phyloP scores from a whole-genome alignment of 2,113 vertebrate species.

The Calyptomena viridis region DNA sequence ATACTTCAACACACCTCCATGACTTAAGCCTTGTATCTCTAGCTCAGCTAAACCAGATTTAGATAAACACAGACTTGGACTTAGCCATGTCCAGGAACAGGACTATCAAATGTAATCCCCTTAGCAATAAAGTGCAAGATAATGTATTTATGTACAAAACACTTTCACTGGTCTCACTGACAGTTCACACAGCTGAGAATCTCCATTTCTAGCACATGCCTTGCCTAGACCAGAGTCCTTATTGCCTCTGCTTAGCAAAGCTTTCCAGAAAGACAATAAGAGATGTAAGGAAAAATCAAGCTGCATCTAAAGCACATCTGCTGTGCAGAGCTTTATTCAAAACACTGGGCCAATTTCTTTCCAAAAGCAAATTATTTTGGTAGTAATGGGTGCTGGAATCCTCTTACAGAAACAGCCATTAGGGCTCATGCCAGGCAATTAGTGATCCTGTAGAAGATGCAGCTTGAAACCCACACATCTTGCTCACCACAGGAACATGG shows the following conservation, averaged over 20 bases:
- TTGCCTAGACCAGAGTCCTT: background rate
- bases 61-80: background rate
- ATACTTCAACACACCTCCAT: background rate
- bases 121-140: background rate
- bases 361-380: background rate
- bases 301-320: background rate
- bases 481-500: background rate
- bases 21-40: background rate
- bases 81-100: background rate
- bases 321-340: background rate
- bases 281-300: background rate
- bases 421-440: background rate
- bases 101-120: background rate
- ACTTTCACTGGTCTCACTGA: background rate
- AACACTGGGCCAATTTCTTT: background rate
- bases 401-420: background rate
- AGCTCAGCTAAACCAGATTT: background rate
- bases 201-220: fast-evolving
- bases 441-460: background rate
- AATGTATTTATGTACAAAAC: background rate
- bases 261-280: background rate
- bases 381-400: background rate
- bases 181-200: background rate
- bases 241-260: background rate
- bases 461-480: background rate